Evolutionary conservation across 2,797 vertebrate genomes (phyloP).

Genomic region (Chlorospingus semifuscus): DNA sequence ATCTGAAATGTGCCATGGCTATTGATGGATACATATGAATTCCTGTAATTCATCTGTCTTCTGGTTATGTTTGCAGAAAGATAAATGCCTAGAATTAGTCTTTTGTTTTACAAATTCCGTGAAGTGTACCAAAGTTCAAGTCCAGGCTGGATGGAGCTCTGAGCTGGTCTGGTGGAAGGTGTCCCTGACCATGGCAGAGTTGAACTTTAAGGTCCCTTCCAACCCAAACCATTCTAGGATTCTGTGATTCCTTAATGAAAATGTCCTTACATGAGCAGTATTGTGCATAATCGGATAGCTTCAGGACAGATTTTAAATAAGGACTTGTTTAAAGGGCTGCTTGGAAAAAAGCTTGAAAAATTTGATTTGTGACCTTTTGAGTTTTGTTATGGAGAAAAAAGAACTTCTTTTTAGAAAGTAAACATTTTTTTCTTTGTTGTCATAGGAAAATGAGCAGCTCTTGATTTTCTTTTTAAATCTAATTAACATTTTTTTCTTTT

Average conservation of each 20-base stretch:
- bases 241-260: neutral
- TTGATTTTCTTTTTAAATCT: neutral
- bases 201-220: neutral
- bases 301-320: neutral
- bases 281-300: neutral
- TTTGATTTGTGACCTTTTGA: neutral
- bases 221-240: neutral
- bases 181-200: neutral
- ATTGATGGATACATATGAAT: neutral
- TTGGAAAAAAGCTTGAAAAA: neutral
- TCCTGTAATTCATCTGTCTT: neutral
- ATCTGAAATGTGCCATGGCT: neutral
- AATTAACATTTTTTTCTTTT: rapidly evolving
- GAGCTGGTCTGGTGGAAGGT: neutral
- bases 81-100: neutral
- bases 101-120: neutral
- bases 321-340: neutral
- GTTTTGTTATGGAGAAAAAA: neutral
- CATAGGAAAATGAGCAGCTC: neutral
- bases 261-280: neutral
- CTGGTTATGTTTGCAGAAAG: neutral
- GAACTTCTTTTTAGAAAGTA: neutral
- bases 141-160: neutral
- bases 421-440: neutral
- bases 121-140: neutral